Base-by-base conservation (phyloP, 2,888 invertebrate genomes). In the Mylabris sibirica region DNA sequence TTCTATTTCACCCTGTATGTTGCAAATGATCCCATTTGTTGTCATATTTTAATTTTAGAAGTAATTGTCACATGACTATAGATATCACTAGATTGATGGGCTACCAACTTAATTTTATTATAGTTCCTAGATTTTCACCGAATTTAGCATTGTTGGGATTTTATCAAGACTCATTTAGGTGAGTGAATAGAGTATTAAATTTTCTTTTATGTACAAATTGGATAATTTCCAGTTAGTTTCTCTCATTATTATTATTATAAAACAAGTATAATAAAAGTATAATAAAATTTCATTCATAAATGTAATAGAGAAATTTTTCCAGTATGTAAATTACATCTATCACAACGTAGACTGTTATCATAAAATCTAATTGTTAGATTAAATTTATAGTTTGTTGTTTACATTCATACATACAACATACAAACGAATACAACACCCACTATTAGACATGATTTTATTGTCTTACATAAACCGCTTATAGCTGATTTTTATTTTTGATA, bases 301-400 rank as follows among this genome's bases (percentile, higher is more conserved):
- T 17, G 44, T 44, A 49, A 49, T 2, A 49, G 9, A 20, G 5
- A 49, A 49, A 49, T 20, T 20, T 49, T 49, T 20, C 20, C 49
- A 9, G 49, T n/a, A 49, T 44, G 44, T 44, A 44, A 44, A 44
- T 44, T 44, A n/a, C 44, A 49, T 20, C 20, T 49, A 49, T 49
- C 20, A 49, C 20, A 49, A 49, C 20, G 1, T 8, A 20, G 49
- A 22, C 4, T 20, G 20, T 49, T 20, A 49, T 49, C 20, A 49
- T 44, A 44, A 44, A 44, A 11, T n/a, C 20, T 49, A 20, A 20
- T 49, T 20, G 49, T 49, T 20, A 49, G 20, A 49, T 49, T 9
- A 49, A 20, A 22, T 22, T 49, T 49, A 49, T 49, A 20, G 49
- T 20, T 49, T 20, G 20, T 49, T 49, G 20, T 44, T 44, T 20